Evolutionary conservation across 2,797 vertebrate genomes (phyloP).

Genomic region (Kryptopterus vitreolus): DNA sequence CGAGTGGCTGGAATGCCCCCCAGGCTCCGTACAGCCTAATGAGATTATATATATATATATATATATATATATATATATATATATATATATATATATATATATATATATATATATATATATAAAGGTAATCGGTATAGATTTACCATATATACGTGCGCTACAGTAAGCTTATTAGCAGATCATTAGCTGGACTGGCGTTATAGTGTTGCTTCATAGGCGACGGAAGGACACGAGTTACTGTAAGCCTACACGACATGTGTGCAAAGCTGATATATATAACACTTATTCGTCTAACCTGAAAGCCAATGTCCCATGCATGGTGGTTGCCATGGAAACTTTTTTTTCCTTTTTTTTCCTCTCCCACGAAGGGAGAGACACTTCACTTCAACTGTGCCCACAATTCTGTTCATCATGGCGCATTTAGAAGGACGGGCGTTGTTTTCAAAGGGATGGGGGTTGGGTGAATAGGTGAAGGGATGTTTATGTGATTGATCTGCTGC

Average conservation of each 20-base stretch:
- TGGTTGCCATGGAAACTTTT: conserved; percentile 61
- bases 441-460: conserved; percentile 4
- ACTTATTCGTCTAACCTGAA: conserved; percentile 37
- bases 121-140: not conserved
- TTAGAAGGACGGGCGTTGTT: conserved; percentile 36
- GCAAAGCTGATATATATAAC: conserved; percentile 24
- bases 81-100: too few relatives aligned
- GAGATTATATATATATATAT: too few relatives aligned
- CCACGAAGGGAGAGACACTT: conserved; percentile 41
- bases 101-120: too few relatives aligned
- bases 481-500: conserved; percentile 6
- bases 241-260: conserved; percentile 23
- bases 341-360: not conserved
- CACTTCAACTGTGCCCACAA: conserved; percentile 36
- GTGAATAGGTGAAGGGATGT: conserved; percentile 23
- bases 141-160: not conserved
- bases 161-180: too few relatives aligned
- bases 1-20: conserved; percentile 6
- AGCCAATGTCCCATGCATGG: conserved; percentile 45
- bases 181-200: too few relatives aligned
- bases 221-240: not conserved
- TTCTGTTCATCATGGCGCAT: conserved; percentile 41
- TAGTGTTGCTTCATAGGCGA: too few relatives aligned
- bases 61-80: too few relatives aligned
- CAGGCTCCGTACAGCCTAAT: too few relatives aligned